These are phyloP conservation scores for Ostrea denselamellosa DNA, from an alignment of 1,140 invertebrate genomes.

Conservation along the genomic window DNA sequence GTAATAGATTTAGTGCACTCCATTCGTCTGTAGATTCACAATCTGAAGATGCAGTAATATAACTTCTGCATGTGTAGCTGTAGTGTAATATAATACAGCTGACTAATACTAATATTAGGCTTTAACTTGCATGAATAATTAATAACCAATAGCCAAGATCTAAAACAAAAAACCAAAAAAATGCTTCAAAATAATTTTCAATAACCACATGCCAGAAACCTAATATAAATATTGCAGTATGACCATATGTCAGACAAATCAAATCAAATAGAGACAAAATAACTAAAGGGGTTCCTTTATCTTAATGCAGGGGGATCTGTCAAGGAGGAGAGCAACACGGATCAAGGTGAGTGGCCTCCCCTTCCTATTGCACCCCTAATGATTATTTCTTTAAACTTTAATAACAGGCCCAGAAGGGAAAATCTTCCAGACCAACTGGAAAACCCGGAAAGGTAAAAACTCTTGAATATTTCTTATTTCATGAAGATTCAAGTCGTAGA, in stretches of 20 bases:
- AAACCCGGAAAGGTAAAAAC: conserved; percentile 13
- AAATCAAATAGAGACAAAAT: not conserved
- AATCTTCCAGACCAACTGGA: conserved; percentile 1
- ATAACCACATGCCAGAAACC: not conserved
- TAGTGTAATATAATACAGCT: not conserved
- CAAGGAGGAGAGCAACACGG: conserved; percentile 41
- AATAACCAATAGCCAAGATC: not conserved
- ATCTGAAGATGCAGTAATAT: not conserved
- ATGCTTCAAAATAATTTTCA: not conserved
- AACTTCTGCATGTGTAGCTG: not conserved
- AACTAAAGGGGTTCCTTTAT: conserved; percentile 21
- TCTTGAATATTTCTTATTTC: not conserved
- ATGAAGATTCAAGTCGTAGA: too few species aligned
- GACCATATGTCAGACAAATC: not conserved
- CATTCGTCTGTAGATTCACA: not conserved
- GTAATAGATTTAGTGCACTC: too few species aligned
- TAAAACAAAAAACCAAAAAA: too few species aligned
- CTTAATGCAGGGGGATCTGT: conserved; percentile 25
- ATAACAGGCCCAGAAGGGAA: conserved; percentile 14
- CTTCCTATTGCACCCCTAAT: too few species aligned
- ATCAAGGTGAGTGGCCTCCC: conserved; percentile 16
- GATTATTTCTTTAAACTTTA: conserved; percentile 16
- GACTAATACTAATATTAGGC: not conserved
- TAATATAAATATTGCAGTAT: not conserved
- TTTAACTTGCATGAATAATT: conserved; percentile 1